Base-by-base conservation (phyloP, 2,888 invertebrate genomes). In the Calameuta filiformis region DNA sequence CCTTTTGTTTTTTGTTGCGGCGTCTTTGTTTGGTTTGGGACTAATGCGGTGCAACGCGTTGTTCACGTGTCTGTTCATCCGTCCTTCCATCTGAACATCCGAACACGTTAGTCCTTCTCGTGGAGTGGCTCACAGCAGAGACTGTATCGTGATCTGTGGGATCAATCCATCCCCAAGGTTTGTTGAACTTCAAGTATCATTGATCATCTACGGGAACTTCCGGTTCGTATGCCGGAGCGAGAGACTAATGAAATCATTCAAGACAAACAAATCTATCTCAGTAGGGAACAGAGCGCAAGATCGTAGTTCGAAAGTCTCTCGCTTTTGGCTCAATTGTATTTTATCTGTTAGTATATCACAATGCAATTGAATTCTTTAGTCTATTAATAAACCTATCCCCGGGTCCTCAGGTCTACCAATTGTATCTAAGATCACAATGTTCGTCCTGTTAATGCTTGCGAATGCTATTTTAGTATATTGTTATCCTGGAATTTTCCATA, bases 121-220 rank as follows among this genome's bases (percentile, higher is more conserved):
- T 96, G 97, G 95, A 96, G 95, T 87, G 97, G 97, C 75, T 96
- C 96, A 23, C 95, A 95, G 88, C 94, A 95, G 87, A 95, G 97
- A 73, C 93, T 96, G 81, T 95, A 96, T 87, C 94, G 94, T 91
- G 94, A 94, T 87, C 85, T 92, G 87, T 94, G 94, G 94, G 94
- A 94, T 91, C 93, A 93, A 75, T 89, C 92, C 83, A 84, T 85
- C 85, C 91, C 90, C 69, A 93, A 92, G 92, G 92, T 93, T 91
- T 92, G 92, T 91, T 88, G 78, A 82, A 84, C 83, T 87, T 35
- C 56, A 56, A 56, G 23, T 56, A 56, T 56, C 23, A 56, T 56
- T 56, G 56, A 56, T 23, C 56, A 23, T 23, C 23, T 56, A 23
- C 23, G 23, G 56, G 56, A 23, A 56, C 56, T 56, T 56, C 15